A percentile compares a stretch with the other conserved stretches of the same genome.
Conservation (phyloP, 92 coral and sea anemone genomes). For the Montipora capitata region DNA sequence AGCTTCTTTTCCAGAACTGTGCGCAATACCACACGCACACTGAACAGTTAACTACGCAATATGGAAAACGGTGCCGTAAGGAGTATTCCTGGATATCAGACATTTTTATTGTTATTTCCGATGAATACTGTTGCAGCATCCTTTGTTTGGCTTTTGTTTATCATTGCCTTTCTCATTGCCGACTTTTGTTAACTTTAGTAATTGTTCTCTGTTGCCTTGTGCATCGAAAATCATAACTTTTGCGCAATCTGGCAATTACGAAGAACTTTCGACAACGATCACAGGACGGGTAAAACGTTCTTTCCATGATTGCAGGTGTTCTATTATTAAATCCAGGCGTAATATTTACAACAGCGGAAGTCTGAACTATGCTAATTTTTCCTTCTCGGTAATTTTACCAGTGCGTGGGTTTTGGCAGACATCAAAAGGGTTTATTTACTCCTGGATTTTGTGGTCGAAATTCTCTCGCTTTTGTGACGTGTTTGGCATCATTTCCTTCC, state of each 20-base stretch:
- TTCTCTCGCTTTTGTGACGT: background rate
- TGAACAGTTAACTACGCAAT: background rate
- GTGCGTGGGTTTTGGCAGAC: background rate
- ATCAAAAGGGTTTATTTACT: background rate
- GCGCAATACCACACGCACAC: background rate
- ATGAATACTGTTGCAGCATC: background rate
- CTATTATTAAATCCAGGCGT: background rate
- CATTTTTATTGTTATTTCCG: background rate
- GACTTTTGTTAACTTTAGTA: background rate
- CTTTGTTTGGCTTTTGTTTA: background rate
- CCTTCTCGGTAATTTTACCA: background rate
- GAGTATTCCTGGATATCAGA: background rate
- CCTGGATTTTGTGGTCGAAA: background rate
- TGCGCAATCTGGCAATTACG: background rate
- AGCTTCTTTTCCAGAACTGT: too few species aligned
- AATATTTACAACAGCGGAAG: slow-evolving; percentile 15
- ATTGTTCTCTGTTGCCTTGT: background rate
- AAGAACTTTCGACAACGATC: too few species aligned
- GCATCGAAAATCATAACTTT: background rate
- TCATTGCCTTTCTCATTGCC: background rate
- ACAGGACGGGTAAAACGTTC: background rate
- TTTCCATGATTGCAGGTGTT: background rate
- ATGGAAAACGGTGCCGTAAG: background rate
- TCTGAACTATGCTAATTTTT: slow-evolving; percentile 1
- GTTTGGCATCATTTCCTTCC: background rate